phyloP scores from a whole-genome alignment of 1,140 invertebrate species.

The Lethocerus indicus region DNA sequence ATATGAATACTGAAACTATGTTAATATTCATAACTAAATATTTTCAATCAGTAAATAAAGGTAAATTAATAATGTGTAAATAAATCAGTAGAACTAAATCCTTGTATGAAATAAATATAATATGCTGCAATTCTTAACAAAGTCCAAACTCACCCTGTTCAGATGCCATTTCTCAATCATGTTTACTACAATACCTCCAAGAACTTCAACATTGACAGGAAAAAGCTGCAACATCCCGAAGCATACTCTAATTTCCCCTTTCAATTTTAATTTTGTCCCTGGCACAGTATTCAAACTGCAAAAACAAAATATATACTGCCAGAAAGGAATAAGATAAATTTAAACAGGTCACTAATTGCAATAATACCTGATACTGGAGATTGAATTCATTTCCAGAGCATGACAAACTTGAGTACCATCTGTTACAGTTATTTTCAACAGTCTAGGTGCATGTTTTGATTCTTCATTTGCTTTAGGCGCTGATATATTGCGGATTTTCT shows the following conservation, averaged over 20 bases:
- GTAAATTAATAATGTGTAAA: too few species aligned
- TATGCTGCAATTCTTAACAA: too few species aligned
- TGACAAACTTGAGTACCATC: slow-evolving; percentile 65
- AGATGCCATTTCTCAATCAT: slow-evolving; percentile 82
- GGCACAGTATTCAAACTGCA: slow-evolving; percentile 46
- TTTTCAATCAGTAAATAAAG: too few species aligned
- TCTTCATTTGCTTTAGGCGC: slow-evolving; percentile 84
- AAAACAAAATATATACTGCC: not conserved
- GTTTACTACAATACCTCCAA: slow-evolving; percentile 65
- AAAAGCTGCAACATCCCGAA: slow-evolving; percentile 56
- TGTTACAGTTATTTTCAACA: slow-evolving; percentile 65
- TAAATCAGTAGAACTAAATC: too few species aligned
- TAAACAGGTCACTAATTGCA: slow-evolving; percentile 1
- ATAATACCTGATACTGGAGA: slow-evolving; percentile 35
- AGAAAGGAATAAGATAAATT: not conserved
- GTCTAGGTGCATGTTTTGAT: slow-evolving; percentile 56
- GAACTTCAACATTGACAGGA: slow-evolving; percentile 40
- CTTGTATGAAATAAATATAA: too few species aligned
- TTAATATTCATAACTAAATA: too few species aligned
- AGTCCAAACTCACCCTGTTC: slow-evolving; percentile 46
- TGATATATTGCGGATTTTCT: slow-evolving; percentile 69
- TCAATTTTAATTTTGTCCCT: slow-evolving; percentile 49
- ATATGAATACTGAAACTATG: too few species aligned
- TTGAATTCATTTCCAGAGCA: slow-evolving; percentile 52
- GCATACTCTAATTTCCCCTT: slow-evolving; percentile 32